phyloP scores from a whole-genome alignment of 2,113 vertebrate species.

The Ellobius talpinus region DNA sequence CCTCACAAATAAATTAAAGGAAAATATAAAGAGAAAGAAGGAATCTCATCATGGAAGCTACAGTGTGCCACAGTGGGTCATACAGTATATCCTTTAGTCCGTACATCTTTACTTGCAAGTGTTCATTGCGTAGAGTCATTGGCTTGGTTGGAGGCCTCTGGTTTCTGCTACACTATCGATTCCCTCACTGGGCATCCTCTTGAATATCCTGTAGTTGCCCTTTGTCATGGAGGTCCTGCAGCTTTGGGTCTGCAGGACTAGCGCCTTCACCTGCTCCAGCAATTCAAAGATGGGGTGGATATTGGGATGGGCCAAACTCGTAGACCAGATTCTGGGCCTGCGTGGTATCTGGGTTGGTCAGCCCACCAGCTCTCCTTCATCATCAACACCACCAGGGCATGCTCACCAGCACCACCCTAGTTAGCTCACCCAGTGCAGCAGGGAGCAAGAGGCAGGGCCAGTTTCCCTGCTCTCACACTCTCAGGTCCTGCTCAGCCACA shows the following conservation, averaged over 20 bases:
- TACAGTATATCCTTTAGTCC: not conserved
- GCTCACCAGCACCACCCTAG: not conserved
- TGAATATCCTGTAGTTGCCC: not conserved
- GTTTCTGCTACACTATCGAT: not conserved
- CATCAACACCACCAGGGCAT: not conserved
- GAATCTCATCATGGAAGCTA: not conserved
- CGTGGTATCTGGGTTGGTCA: not conserved
- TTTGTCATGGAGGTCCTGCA: not conserved
- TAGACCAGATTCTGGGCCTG: not conserved
- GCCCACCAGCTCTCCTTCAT: not conserved
- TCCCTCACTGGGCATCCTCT: not conserved
- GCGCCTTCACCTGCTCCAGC: not conserved
- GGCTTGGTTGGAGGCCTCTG: not conserved
- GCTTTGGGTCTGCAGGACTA: not conserved
- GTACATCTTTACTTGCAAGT: not conserved
- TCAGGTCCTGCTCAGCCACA: not conserved
- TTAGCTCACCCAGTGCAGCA: not conserved
- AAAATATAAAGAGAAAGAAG: not conserved
- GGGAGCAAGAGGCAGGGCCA: not conserved
- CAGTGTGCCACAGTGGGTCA: not conserved
- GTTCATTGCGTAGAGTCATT: not conserved
- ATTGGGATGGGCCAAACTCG: not conserved
- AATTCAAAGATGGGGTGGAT: not conserved
- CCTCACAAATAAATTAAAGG: not conserved
- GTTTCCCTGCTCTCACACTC: not conserved